Conservation (phyloP, 2,888 invertebrate genomes). For the Ellobium chinense region DNA sequence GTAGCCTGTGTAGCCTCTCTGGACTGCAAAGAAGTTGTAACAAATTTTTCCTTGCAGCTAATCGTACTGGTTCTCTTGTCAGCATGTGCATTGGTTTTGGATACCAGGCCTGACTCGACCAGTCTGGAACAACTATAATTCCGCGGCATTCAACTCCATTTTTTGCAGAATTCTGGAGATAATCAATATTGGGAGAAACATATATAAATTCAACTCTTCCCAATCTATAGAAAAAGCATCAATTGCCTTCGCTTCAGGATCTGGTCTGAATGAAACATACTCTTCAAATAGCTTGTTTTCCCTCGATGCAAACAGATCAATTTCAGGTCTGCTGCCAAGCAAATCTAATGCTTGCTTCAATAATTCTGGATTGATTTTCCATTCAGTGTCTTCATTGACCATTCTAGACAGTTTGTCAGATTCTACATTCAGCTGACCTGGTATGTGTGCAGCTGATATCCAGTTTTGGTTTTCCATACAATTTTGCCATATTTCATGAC, state of each 20-base stretch:
- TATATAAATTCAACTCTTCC: slow-evolving; percentile 20
- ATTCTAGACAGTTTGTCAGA: slow-evolving; percentile 20
- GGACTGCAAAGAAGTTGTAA: too few species aligned
- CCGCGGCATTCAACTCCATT: slow-evolving; percentile 26
- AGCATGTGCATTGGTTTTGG: too few species aligned
- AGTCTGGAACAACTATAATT: slow-evolving; percentile 25
- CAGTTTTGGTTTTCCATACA: slow-evolving; percentile 32
- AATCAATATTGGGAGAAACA: slow-evolving; percentile 49
- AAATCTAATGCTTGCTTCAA: slow-evolving; percentile 1
- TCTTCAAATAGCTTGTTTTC: slow-evolving; percentile 30
- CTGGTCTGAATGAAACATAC: slow-evolving; percentile 39
- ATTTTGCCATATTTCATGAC: slow-evolving; percentile 31
- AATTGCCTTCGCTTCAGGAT: slow-evolving; percentile 32
- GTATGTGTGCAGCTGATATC: slow-evolving; percentile 35
- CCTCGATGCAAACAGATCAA: slow-evolving; percentile 48
- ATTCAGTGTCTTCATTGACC: slow-evolving; percentile 30
- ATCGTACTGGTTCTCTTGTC: too few species aligned
- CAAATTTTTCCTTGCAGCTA: too few species aligned
- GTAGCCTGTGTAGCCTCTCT: too few species aligned
- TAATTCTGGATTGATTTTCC: slow-evolving; percentile 29
- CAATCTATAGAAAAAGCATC: slow-evolving; percentile 43
- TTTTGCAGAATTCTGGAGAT: slow-evolving; percentile 33
- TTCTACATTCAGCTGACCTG: slow-evolving; percentile 31
- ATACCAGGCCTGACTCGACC: slow-evolving; percentile 32
- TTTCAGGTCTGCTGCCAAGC: neutral